phyloP scores from a whole-genome alignment of 64 coral and sea anemone species.

The Catalaphyllia jardinei region DNA sequence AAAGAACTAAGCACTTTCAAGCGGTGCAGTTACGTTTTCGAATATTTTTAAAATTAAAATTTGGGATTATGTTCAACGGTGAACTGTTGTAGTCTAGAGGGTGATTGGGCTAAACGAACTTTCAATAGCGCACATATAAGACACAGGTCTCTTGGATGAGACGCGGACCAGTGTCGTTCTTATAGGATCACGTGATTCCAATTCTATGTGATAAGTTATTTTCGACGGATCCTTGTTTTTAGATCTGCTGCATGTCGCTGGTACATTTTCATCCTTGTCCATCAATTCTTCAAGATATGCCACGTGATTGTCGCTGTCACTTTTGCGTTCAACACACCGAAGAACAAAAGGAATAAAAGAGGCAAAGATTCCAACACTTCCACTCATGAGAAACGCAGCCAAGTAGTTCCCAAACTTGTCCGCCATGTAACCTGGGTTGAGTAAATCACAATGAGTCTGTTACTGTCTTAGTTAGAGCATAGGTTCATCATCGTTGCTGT shows the following conservation, averaged over 20 bases:
- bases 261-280: not conserved
- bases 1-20: too few species aligned
- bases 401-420: conserved; percentile 18
- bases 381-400: not conserved
- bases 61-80: too few species aligned
- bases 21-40: too few species aligned
- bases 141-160: conserved; percentile 9
- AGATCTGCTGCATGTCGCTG: not conserved
- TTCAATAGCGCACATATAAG: conserved; percentile 35
- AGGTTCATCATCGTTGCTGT: too few species aligned
- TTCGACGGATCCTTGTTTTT: not conserved
- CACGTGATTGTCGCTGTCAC: not conserved
- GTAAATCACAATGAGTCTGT: too few species aligned
- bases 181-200: not conserved
- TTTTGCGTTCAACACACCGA: not conserved
- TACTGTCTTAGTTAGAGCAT: too few species aligned
- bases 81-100: too few species aligned
- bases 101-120: not conserved
- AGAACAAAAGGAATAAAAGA: conserved; percentile 18
- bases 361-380: not conserved
- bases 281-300: conserved; percentile 22
- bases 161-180: not conserved
- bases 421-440: not conserved
- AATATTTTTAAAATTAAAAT: too few species aligned
- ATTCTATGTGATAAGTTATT: not conserved